These are phyloP conservation scores for Lasioglossum calceatum DNA, from an alignment of 2,888 invertebrate species.

Conservation along the genomic window DNA sequence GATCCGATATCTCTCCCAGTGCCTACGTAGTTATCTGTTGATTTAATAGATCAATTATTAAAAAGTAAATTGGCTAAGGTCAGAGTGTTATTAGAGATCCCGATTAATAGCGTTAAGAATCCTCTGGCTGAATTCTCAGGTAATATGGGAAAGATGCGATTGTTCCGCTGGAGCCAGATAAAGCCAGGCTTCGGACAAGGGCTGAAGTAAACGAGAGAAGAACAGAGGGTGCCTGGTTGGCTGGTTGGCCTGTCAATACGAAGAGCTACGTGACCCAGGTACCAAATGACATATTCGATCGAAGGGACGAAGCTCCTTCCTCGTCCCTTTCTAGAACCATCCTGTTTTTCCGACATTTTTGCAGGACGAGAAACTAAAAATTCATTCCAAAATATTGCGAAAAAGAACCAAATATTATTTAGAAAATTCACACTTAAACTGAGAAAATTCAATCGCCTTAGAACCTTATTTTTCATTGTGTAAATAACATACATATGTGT, in stretches of 20 bases:
- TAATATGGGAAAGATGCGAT: conserved; percentile 39
- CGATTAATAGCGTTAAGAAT: conserved; percentile 30
- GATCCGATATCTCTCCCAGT: not conserved
- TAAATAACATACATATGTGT: not conserved
- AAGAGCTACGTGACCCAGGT: conserved; percentile 82
- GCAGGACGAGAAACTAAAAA: conserved; percentile 33
- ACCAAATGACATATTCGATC: conserved; percentile 78
- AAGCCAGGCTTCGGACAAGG: conserved; percentile 66
- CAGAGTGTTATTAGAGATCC: not conserved
- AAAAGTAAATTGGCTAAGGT: not conserved
- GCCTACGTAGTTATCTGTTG: not conserved
- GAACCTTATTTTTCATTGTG: not conserved
- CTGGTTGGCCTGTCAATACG: conserved; percentile 82
- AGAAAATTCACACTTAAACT: not conserved
- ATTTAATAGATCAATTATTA: conserved; percentile 14
- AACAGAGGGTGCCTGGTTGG: conserved; percentile 67
- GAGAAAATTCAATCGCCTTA: not conserved
- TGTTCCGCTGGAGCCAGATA: conserved; percentile 57
- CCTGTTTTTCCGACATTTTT: conserved; percentile 61
- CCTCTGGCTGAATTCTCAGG: not conserved
- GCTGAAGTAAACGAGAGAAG: conserved; percentile 55
- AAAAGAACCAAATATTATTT: not conserved
- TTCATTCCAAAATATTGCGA: conserved; percentile 30
- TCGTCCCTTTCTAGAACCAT: conserved; percentile 58
- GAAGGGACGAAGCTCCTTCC: conserved; percentile 64